A percentile compares a stretch with the other conserved stretches of the same genome.
phyloP scores from a whole-genome alignment of 1,140 invertebrate genomes.

The Trichogramma pretiosum region DNA sequence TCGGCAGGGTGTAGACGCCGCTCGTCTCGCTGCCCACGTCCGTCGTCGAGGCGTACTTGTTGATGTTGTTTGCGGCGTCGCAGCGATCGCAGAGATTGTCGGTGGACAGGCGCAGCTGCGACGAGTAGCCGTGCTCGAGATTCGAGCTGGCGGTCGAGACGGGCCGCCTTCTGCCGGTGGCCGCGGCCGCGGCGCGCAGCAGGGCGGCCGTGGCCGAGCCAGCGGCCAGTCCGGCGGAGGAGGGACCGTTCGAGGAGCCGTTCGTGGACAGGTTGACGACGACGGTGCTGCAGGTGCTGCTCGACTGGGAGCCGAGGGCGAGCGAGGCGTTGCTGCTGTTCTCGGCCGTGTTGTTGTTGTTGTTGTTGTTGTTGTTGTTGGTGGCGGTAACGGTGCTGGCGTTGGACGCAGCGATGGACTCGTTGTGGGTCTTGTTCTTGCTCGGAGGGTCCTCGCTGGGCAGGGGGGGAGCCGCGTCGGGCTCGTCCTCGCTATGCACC shows the following conservation, averaged over 20 bases:
- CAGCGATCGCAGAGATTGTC: constrained; percentile 46
- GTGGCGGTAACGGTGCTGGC: background rate
- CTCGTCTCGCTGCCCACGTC: constrained; percentile 60
- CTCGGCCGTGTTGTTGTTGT: constrained; percentile 15
- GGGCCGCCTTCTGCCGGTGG: constrained; percentile 28
- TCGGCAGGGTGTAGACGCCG: constrained; percentile 67
- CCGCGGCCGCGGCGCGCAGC: background rate
- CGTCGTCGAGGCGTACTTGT: constrained; percentile 22
- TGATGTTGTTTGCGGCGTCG: constrained; percentile 29
- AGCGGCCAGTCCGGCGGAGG: constrained; percentile 40
- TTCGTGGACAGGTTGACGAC: constrained; percentile 53
- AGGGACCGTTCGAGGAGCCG: constrained; percentile 42
- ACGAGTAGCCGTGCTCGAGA: constrained; percentile 69
- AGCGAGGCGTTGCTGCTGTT: constrained; percentile 24
- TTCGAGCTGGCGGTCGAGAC: constrained; percentile 65
- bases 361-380: constrained; percentile 6
- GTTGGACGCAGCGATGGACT: constrained; percentile 18
- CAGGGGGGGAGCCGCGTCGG: constrained; percentile 57
- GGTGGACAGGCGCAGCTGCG: constrained; percentile 52
- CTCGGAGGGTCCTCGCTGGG: constrained; percentile 31
- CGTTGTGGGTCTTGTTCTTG: constrained; percentile 19
- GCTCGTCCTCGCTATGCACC: constrained; percentile 86
- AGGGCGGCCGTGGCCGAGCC: background rate
- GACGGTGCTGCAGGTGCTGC: constrained; percentile 72
- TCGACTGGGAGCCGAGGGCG: constrained; percentile 64